These are phyloP conservation scores for Cyprinodon diabolis DNA, from an alignment of 2,797 vertebrate genomes.

Conservation along the genomic window DNA sequence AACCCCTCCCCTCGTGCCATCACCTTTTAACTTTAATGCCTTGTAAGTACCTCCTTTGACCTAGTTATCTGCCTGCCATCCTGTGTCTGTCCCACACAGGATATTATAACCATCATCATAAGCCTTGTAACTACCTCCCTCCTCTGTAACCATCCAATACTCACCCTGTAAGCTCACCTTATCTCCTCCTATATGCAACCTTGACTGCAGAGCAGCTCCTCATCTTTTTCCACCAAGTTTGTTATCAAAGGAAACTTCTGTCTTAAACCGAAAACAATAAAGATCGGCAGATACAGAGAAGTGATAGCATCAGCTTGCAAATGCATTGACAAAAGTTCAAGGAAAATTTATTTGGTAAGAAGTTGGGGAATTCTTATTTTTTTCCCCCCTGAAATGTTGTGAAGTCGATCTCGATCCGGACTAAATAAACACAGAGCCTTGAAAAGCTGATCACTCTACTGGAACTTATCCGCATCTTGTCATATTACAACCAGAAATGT, in stretches of 20 bases:
- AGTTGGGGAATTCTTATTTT: neutral
- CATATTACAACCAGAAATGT: neutral
- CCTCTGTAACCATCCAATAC: conserved; percentile 67
- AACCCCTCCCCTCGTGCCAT: conserved; percentile 45
- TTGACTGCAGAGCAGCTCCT: conserved; percentile 56
- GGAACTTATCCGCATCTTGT: neutral
- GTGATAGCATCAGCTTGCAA: conserved; percentile 30
- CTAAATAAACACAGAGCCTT: neutral
- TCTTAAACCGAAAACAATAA: conserved; percentile 33
- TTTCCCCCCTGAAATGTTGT: neutral
- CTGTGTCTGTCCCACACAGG: conserved; percentile 65
- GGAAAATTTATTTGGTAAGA: neutral
- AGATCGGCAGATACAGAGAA: conserved; percentile 12
- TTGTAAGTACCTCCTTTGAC: conserved; percentile 69
- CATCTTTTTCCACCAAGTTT: conserved; percentile 48
- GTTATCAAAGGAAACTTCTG: conserved; percentile 37
- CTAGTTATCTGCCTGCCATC: conserved; percentile 72
- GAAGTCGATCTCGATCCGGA: neutral
- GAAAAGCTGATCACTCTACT: neutral
- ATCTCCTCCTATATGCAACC: conserved; percentile 66
- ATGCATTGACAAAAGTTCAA: neutral
- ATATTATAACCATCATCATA: conserved; percentile 69
- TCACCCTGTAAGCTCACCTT: conserved; percentile 67
- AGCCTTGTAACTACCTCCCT: conserved; percentile 80
- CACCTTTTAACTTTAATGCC: conserved; percentile 72